A percentile compares a stretch with the other conserved stretches of the same genome.
phyloP scores from a whole-genome alignment of 2,797 vertebrate species.

The Enoplosus armatus region DNA sequence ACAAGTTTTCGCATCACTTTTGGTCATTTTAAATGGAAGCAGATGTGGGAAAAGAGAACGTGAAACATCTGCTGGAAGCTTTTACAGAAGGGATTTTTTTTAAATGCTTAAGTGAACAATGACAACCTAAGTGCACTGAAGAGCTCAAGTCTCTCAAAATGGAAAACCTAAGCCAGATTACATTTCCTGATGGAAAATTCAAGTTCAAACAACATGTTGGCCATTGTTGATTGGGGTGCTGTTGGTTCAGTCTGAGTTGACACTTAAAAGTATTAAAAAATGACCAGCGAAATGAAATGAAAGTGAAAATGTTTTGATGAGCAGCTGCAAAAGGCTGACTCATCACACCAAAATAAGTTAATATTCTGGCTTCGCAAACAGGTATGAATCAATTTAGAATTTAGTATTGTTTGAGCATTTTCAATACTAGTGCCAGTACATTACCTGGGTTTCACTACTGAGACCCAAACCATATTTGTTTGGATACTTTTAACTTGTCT shows the following conservation, averaged over 20 bases:
- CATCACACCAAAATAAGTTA: background rate
- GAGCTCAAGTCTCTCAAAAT: background rate
- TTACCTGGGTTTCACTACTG: background rate
- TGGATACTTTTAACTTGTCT: background rate
- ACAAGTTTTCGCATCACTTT: background rate
- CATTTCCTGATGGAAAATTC: too few relatives aligned
- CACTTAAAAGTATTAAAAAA: too few relatives aligned
- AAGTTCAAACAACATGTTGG: too few relatives aligned
- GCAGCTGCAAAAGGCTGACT: background rate
- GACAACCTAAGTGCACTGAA: background rate
- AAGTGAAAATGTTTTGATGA: too few relatives aligned
- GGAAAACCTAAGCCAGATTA: too few relatives aligned
- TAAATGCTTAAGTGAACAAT: background rate
- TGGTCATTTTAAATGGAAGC: background rate
- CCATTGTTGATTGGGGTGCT: background rate
- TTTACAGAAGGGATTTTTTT: background rate
- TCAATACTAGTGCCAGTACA: background rate
- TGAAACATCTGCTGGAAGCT: background rate
- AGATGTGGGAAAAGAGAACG: background rate
- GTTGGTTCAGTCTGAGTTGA: background rate
- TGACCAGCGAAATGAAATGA: too few relatives aligned
- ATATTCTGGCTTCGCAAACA: background rate
- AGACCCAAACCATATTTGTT: background rate
- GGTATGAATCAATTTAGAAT: too few relatives aligned
- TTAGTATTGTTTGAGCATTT: background rate